phyloP scores from a whole-genome alignment of 2,797 vertebrate genomes.

The Heliangelus exortis region DNA sequence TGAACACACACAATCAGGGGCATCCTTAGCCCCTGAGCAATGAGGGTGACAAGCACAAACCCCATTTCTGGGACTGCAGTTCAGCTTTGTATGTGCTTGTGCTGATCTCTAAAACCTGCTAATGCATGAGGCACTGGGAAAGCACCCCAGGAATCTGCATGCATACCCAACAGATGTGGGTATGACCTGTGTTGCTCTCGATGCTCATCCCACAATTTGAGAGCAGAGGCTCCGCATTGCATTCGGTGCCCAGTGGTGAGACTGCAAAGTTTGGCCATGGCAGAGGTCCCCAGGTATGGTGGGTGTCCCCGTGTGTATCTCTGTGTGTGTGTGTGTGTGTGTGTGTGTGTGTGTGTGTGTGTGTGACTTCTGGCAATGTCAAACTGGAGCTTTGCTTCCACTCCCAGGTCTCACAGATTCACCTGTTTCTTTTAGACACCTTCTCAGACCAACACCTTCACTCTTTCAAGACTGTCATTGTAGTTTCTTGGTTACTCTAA shows the following conservation, averaged over 20 bases:
- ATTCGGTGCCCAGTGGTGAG: rapidly evolving
- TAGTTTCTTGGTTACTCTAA: background rate
- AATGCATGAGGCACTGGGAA: background rate
- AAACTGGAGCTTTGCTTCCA: background rate
- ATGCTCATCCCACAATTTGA: background rate
- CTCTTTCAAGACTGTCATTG: background rate
- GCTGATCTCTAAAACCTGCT: background rate
- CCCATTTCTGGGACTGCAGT: background rate
- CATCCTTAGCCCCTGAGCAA: rapidly evolving
- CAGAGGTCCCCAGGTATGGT: background rate
- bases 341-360: background rate
- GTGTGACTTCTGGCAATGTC: background rate
- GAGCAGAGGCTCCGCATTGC: background rate
- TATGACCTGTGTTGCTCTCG: background rate
- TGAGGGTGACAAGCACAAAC: background rate
- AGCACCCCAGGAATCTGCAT: background rate
- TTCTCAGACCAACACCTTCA: background rate
- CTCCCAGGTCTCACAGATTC: background rate
- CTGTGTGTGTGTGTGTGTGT: background rate
- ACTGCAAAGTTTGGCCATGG: background rate
- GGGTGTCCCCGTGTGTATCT: background rate
- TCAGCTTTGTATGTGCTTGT: background rate
- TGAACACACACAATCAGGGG: rapidly evolving
- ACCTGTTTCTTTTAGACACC: background rate
- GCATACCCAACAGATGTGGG: background rate